Conservation (phyloP, 2,797 vertebrate genomes). For the Parambassis ranga region DNA sequence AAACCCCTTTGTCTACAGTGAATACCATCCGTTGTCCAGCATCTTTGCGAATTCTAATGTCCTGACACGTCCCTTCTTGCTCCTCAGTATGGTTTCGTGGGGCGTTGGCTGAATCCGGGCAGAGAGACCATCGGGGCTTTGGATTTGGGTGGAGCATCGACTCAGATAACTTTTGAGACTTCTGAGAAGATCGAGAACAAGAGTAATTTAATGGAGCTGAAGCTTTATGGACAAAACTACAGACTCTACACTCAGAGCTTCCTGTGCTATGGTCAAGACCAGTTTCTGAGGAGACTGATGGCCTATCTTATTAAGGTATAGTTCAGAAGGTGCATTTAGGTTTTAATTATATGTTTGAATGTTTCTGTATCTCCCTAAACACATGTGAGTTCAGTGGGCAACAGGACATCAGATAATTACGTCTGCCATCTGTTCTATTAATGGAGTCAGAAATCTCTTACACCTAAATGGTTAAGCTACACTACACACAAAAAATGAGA, state of each 20-base stretch:
- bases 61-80: not conserved
- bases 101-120: slow-evolving; percentile 80
- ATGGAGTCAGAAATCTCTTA: too few species aligned
- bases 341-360: not conserved
- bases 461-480: too few species aligned
- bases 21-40: not conserved
- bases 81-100: slow-evolving; percentile 82
- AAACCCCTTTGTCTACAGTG: too few species aligned
- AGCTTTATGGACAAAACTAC: slow-evolving; percentile 81
- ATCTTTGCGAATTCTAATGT: not conserved
- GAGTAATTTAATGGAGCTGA: slow-evolving; percentile 62
- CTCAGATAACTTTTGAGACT: slow-evolving; percentile 86
- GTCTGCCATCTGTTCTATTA: too few species aligned
- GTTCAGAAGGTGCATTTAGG: not conserved
- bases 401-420: not conserved
- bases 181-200: slow-evolving; percentile 54
- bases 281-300: slow-evolving; percentile 73
- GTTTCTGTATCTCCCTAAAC: not conserved
- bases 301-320: slow-evolving; percentile 68
- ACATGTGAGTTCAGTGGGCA: not conserved
- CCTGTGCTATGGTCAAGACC: slow-evolving; percentile 84
- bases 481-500: too few species aligned
- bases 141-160: slow-evolving; percentile 87
- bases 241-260: slow-evolving; percentile 86
- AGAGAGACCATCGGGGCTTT: slow-evolving; percentile 79